Percentiles rank a stretch among this genome's conserved stretches.
Evolutionary conservation across 2,888 invertebrate species (phyloP).

Genomic region (Ametastegia equiseti): DNA sequence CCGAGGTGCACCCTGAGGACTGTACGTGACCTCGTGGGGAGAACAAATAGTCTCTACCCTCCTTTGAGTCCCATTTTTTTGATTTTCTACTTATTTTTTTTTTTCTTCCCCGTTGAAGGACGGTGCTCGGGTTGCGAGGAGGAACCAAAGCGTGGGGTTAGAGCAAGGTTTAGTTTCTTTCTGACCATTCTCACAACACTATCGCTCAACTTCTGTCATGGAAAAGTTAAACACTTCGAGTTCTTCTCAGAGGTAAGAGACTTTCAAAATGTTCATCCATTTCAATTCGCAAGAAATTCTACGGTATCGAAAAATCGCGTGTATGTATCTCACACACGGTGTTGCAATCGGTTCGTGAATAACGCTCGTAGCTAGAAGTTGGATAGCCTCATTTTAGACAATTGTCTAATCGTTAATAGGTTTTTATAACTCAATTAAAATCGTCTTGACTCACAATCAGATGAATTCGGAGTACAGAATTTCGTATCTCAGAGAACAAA

Average conservation of each 20-base stretch:
- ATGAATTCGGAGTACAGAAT: too few species aligned
- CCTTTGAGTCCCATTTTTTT: constrained; percentile 61
- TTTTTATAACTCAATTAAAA: neutral
- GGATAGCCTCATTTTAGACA: neutral
- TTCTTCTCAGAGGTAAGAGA: constrained; percentile 4
- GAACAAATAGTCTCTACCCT: constrained; percentile 57
- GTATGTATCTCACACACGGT: neutral
- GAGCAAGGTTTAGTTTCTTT: constrained; percentile 64
- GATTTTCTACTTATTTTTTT: constrained; percentile 54
- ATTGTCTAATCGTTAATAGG: neutral
- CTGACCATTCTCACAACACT: constrained; percentile 60
- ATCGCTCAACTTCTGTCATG: constrained; percentile 13
- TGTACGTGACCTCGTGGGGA: constrained; percentile 64
- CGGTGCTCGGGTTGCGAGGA: constrained; percentile 61
- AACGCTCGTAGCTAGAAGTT: neutral
- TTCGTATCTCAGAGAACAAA: too few species aligned
- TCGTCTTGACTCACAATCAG: neutral
- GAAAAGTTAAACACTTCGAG: neutral
- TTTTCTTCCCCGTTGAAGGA: constrained; percentile 60
- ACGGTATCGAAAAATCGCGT: neutral
- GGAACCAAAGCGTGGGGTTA: constrained; percentile 64
- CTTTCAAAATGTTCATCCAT: neutral
- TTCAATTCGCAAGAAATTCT: neutral
- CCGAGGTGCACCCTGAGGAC: constrained; percentile 41
- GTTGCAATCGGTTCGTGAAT: too few species aligned